These are phyloP conservation scores for Operophtera brumata DNA, from an alignment of 2,888 invertebrate genomes.

Conservation along the genomic window DNA sequence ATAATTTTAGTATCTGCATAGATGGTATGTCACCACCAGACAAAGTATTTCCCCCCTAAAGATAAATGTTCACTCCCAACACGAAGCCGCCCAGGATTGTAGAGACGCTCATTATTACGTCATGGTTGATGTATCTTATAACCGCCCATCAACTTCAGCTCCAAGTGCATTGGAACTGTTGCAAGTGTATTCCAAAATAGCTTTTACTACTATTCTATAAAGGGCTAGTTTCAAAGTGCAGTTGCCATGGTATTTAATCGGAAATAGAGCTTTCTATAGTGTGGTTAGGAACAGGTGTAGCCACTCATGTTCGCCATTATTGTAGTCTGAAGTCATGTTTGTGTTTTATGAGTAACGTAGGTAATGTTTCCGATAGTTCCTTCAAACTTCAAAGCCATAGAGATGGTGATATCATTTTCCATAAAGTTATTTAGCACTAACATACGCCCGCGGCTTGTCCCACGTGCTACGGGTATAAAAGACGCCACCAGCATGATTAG, in stretches of 20 bases:
- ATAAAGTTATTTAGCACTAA: too few relatives aligned
- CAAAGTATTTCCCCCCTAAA: not conserved
- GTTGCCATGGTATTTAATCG: slow-evolving; percentile 20
- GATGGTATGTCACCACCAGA: too few relatives aligned
- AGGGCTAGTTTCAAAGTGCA: slow-evolving; percentile 10
- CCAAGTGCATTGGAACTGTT: slow-evolving; percentile 13
- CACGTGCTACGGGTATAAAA: too few relatives aligned
- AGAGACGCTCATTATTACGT: slow-evolving; percentile 20
- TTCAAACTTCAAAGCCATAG: not conserved
- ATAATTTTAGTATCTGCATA: too few relatives aligned
- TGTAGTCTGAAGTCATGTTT: slow-evolving; percentile 20
- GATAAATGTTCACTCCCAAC: not conserved
- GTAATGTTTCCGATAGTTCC: slow-evolving; percentile 1
- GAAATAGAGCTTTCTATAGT: slow-evolving; percentile 23
- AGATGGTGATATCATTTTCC: too few relatives aligned
- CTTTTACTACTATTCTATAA: slow-evolving; percentile 12
- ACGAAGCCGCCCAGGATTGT: slow-evolving; percentile 9
- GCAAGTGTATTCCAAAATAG: slow-evolving; percentile 22
- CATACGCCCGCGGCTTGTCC: too few relatives aligned
- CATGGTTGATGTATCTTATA: slow-evolving; percentile 23
- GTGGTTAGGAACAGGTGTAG: slow-evolving; percentile 26
- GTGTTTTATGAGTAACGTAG: slow-evolving; percentile 6
- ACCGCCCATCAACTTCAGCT: slow-evolving; percentile 22
- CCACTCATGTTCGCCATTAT: slow-evolving; percentile 23
- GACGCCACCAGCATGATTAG: too few relatives aligned